Evolutionary conservation across 2,113 vertebrate species (phyloP).

Genomic region (Misgurnus mizolepis): DNA sequence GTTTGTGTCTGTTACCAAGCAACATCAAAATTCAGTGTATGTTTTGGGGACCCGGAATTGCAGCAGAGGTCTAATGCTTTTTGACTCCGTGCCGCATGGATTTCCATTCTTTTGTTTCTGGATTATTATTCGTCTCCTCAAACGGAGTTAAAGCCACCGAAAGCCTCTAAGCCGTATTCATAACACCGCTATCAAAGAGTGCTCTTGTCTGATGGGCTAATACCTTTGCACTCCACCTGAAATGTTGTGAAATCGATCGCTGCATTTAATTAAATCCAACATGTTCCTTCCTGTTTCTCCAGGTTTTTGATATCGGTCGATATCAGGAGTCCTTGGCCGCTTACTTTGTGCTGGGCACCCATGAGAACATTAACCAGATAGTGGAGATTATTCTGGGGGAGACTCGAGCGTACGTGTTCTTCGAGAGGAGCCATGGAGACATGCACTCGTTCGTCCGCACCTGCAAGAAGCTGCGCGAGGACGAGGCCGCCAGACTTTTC

Average conservation of each 20-base stretch:
- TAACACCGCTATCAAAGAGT: not conserved
- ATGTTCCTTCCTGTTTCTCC: conserved; percentile 45
- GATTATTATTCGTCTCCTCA: conserved; percentile 8
- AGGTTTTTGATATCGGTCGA: conserved; percentile 95
- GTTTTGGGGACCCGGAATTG: conserved; percentile 52
- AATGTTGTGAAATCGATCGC: conserved; percentile 25
- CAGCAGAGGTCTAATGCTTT: conserved; percentile 55
- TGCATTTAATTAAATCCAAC: conserved; percentile 30
- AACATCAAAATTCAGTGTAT: conserved; percentile 60
- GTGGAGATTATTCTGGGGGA: conserved; percentile 96
- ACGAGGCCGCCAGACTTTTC: conserved; percentile 96
- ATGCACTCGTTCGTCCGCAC: conserved; percentile 99
- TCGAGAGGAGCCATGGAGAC: conserved; percentile 95
- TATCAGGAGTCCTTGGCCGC: conserved; percentile 97
- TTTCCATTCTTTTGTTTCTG: conserved; percentile 17
- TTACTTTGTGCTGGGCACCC: conserved; percentile 92
- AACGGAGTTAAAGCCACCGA: not conserved
- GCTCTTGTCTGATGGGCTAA: not conserved
- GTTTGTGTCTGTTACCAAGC: conserved; percentile 59
- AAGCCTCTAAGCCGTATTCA: not conserved
- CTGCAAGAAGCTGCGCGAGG: conserved; percentile 97
- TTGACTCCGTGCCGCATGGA: conserved; percentile 26
- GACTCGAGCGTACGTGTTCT: conserved; percentile 94
- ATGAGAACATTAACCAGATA: conserved; percentile 98
- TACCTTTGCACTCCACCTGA: conserved; percentile 18